Percentiles rank a stretch among this genome's conserved stretches.
Conservation (phyloP, 2,888 invertebrate species). For the Himalopsyche tibetana region DNA sequence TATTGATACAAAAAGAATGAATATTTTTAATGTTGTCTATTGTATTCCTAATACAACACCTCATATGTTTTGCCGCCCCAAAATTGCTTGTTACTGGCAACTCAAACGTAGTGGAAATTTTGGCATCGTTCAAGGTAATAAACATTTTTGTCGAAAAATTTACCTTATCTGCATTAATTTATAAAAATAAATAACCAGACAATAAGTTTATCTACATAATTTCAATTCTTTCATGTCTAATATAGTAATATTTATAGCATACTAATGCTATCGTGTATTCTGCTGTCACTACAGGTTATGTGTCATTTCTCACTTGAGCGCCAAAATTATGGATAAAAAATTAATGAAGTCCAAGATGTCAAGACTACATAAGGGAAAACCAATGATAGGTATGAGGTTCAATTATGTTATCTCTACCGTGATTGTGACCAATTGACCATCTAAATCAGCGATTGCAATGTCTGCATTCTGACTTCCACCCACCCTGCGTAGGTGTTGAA, state of each 20-base stretch:
- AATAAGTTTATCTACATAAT: not conserved
- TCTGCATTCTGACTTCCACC: not conserved
- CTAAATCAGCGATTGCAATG: not conserved
- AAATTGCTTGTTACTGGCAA: not conserved
- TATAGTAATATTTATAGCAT: not conserved
- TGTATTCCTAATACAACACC: not conserved
- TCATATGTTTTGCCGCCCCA: not conserved
- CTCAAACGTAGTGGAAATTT: slow-evolving; percentile 8
- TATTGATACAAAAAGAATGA: too few species aligned
- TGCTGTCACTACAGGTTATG: slow-evolving; percentile 25
- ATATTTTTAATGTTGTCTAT: too few species aligned
- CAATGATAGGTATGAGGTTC: not conserved
- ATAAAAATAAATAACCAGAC: not conserved
- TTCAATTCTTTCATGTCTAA: not conserved
- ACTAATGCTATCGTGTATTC: not conserved
- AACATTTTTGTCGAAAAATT: slow-evolving; percentile 32
- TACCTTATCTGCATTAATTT: not conserved
- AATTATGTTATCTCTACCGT: too few species aligned
- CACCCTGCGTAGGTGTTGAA: not conserved
- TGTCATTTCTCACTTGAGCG: slow-evolving; percentile 38
- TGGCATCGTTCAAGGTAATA: slow-evolving; percentile 42
- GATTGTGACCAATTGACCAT: too few species aligned
- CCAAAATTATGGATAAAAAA: slow-evolving; percentile 40
- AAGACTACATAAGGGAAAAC: slow-evolving; percentile 17
- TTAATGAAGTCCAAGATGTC: slow-evolving; percentile 22